A percentile compares a stretch with the other conserved stretches of the same genome.
phyloP scores from a whole-genome alignment of 2,888 invertebrate genomes.

The Drosophila ustulata region DNA sequence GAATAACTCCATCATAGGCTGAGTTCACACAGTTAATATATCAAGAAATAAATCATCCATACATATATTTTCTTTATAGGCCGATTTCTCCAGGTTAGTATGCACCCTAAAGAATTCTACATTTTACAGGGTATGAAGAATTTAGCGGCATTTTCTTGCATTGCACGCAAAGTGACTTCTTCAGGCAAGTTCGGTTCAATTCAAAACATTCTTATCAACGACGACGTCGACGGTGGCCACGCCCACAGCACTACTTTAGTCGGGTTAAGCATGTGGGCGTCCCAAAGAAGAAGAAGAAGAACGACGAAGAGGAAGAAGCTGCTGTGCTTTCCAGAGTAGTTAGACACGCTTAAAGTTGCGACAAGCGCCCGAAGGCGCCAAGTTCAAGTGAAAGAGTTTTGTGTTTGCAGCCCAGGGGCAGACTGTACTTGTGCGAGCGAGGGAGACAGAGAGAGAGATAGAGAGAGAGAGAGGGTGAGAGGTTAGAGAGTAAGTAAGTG shows the following conservation, averaged over 20 bases:
- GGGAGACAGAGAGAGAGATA: neutral
- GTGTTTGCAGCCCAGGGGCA: slow-evolving; percentile 15
- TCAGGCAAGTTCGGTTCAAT: slow-evolving; percentile 13
- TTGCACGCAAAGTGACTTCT: slow-evolving; percentile 4
- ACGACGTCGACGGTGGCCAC: neutral
- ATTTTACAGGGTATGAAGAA: neutral
- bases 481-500: neutral
- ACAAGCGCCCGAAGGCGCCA: slow-evolving; percentile 13
- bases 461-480: too few species aligned
- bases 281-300: neutral
- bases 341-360: slow-evolving; percentile 28
- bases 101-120: neutral
- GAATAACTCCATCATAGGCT: neutral
- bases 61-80: too few species aligned
- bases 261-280: neutral
- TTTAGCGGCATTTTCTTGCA: neutral
- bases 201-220: slow-evolving; percentile 17
- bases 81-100: neutral
- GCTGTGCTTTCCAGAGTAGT: slow-evolving; percentile 18
- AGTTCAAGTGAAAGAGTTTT: slow-evolving; percentile 30
- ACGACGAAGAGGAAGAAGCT: neutral
- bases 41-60: too few species aligned
- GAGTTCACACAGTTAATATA: neutral
- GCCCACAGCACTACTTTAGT: slow-evolving; percentile 3
- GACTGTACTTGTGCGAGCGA: slow-evolving; percentile 21